These are phyloP conservation scores for Mormyrus iriodes DNA, from an alignment of 2,113 vertebrate species.

Conservation along the genomic window DNA sequence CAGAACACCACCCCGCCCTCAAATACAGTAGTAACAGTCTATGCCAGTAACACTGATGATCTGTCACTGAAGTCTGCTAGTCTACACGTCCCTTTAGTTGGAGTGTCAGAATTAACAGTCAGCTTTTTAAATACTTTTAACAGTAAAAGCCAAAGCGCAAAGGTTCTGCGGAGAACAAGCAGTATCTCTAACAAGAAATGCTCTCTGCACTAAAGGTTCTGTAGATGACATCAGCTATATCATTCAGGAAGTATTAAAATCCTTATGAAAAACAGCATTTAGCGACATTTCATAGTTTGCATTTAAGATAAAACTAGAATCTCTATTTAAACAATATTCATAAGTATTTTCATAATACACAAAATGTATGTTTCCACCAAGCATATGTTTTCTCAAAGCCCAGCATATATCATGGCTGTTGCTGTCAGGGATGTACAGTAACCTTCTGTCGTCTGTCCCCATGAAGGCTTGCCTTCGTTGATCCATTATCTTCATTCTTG, in stretches of 20 bases:
- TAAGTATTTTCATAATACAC: background rate
- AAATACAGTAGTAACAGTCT: too few species aligned
- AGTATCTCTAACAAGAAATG: background rate
- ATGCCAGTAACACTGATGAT: background rate
- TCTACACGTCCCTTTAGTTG: background rate
- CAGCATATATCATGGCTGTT: background rate
- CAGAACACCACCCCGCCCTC: background rate
- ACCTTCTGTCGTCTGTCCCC: background rate
- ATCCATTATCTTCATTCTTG: background rate
- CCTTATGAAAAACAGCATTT: background rate
- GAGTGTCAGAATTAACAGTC: conserved; percentile 1
- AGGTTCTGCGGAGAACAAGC: background rate
- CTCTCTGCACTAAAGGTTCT: background rate
- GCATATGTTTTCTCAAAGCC: too few species aligned
- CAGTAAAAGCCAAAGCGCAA: background rate
- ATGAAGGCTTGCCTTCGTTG: background rate
- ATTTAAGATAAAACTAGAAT: background rate
- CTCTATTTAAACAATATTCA: background rate
- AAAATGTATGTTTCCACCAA: background rate
- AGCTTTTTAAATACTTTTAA: background rate
- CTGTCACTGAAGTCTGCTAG: background rate
- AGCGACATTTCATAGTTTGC: background rate
- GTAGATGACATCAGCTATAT: background rate
- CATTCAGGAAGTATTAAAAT: background rate
- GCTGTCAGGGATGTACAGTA: background rate